These are phyloP conservation scores for Salticus scenicus DNA, from an alignment of 2,888 invertebrate genomes.

Conservation along the genomic window DNA sequence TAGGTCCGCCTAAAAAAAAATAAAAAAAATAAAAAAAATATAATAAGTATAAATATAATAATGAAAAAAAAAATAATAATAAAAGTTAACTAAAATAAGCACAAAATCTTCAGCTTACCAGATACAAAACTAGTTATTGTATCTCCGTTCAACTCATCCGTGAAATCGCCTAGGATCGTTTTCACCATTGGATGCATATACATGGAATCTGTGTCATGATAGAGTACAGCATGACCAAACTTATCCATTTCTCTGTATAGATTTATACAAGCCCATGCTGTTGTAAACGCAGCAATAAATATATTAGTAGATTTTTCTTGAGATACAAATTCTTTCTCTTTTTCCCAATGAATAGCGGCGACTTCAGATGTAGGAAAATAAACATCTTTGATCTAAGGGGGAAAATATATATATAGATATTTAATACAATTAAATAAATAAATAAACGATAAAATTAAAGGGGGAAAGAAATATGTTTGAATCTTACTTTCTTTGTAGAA, in stretches of 20 bases:
- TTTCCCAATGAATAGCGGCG: not conserved
- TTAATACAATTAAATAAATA: no score
- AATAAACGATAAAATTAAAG: no score
- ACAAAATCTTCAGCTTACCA: no score
- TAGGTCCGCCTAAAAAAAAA: slow-evolving; percentile 40
- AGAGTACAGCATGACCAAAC: not conserved
- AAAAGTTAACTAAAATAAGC: no score
- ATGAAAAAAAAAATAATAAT: not conserved
- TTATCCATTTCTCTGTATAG: slow-evolving; percentile 25
- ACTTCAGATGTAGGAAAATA: slow-evolving; percentile 15
- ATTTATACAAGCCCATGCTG: not conserved
- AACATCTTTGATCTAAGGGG: slow-evolving; percentile 28
- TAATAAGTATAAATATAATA: no score
- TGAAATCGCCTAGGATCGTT: slow-evolving; percentile 31
- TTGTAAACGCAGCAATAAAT: not conserved
- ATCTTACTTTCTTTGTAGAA: no score
- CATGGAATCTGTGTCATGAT: slow-evolving; percentile 10
- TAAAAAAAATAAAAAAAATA: not conserved
- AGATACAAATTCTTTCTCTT: not conserved
- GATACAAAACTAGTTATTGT: slow-evolving; percentile 9
- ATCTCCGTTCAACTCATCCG: slow-evolving; percentile 17
- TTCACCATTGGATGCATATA: not conserved
- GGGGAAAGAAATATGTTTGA: no score
- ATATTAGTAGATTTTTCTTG: not conserved
- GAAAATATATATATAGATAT: not conserved